These are phyloP conservation scores for Amphipoea lucens DNA, from an alignment of 2,888 invertebrate species.

Conservation along the genomic window DNA sequence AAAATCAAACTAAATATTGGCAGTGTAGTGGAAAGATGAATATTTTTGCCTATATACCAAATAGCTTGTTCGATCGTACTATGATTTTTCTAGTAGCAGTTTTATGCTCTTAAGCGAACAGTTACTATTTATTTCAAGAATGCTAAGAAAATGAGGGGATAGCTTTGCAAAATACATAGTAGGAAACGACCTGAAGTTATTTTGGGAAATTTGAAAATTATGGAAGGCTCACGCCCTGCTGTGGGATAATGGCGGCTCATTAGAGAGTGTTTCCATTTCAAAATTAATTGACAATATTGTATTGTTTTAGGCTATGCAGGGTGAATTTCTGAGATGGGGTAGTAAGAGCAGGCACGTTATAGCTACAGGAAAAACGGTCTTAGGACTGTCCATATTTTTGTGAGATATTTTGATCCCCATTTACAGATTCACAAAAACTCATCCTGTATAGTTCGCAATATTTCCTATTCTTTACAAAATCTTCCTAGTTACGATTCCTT, in stretches of 20 bases:
- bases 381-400: not conserved
- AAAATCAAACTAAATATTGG: too few relatives aligned
- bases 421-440: not conserved
- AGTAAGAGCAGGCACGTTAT: not conserved
- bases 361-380: not conserved
- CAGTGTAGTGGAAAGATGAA: too few relatives aligned
- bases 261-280: not conserved
- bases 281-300: not conserved
- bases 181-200: too few relatives aligned
- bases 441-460: not conserved
- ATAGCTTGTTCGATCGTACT: not conserved
- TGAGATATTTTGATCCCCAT: not conserved
- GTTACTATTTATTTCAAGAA: too few relatives aligned
- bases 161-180: too few relatives aligned
- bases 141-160: too few relatives aligned
- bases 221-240: not conserved
- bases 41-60: too few relatives aligned
- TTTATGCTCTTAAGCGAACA: too few relatives aligned
- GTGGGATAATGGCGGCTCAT: not conserved
- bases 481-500: not conserved
- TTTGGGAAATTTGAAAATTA: not conserved
- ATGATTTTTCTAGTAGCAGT: too few relatives aligned
- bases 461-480: not conserved
- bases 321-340: not conserved
- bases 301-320: not conserved